phyloP scores from a whole-genome alignment of 2,113 vertebrate species.

The Camarhynchus parvulus region DNA sequence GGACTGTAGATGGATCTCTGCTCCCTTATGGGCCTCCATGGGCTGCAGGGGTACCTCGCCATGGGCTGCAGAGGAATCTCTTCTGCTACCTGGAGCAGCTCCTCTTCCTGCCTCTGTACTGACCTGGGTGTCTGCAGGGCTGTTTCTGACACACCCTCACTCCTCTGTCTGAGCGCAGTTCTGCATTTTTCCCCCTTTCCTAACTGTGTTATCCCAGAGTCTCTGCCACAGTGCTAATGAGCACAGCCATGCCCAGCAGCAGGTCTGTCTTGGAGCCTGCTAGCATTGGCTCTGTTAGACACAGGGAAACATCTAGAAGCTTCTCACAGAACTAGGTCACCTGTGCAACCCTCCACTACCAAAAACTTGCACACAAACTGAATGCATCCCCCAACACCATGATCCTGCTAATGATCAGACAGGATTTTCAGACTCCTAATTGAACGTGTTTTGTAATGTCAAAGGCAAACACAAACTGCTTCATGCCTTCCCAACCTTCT shows the following conservation, averaged over 20 bases:
- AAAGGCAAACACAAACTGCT: neutral
- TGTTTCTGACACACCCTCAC: neutral
- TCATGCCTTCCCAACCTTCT: neutral
- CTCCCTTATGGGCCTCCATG: neutral
- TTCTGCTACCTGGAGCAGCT: neutral
- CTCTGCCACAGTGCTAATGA: rapidly evolving
- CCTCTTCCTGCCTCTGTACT: neutral
- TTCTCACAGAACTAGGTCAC: neutral
- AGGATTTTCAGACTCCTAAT: neutral
- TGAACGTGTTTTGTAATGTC: neutral
- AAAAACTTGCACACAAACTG: neutral
- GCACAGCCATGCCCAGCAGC: neutral
- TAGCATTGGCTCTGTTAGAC: neutral
- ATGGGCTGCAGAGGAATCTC: neutral
- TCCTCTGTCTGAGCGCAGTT: neutral
- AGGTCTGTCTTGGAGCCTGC: neutral
- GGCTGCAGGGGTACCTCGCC: neutral
- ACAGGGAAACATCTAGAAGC: neutral
- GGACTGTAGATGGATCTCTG: neutral
- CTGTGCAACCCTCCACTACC: neutral
- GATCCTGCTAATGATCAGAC: neutral
- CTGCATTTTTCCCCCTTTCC: neutral
- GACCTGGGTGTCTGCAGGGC: neutral
- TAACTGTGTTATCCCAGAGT: neutral
- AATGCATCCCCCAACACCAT: neutral